Base-by-base conservation (phyloP, 1,140 invertebrate genomes). In the Zaprionus camerounensis region DNA sequence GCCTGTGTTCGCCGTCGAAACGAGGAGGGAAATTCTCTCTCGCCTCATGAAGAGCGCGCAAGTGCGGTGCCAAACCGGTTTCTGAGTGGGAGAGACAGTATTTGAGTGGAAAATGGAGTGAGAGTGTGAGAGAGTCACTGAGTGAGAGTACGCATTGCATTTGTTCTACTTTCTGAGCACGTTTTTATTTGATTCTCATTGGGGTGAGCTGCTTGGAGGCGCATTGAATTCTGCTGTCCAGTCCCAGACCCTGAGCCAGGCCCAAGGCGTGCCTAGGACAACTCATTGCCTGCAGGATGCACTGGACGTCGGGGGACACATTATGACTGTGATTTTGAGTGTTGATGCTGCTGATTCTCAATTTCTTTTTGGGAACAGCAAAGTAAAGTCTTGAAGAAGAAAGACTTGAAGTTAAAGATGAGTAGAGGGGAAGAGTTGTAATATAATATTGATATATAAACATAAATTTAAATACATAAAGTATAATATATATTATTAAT, bases 121-220 rank as follows among this genome's bases (percentile, higher is more conserved):
- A 36, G 51, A 70, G 49, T 51, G 51, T 12, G 22, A 2, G 26
- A 46, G 63, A 15, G 36, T 44, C 15, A 34, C 36, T 51, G 34
- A 55, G 28, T 12, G 51, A 6, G 24, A 24, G 46, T 24, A 28
- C 1, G 31, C 41, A 31, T 15, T 82, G 81, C 81, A 82, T 82
- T 83, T 83, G 81, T 80, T 80, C 73, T 69, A 84, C 68, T 80
- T 83, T 84, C 73, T 77, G 81, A 83, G 81, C 81, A 80, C 59
- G 78, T 80, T 77, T 77, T 78, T 80, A 82, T 51, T 68, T 71
- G 61, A 55, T 73, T 64, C 71, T 85, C 71, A 1, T 75, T 49
- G 41, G 31, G 66, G 72, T 64, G 53, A 26, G 34, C 38, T 53
- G 76, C 66, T 80, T 82, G 75, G 82, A 7, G 41, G n/a, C 78